Evolutionary conservation across 2,113 vertebrate species (phyloP).

Genomic region (Eolophus roseicapilla): DNA sequence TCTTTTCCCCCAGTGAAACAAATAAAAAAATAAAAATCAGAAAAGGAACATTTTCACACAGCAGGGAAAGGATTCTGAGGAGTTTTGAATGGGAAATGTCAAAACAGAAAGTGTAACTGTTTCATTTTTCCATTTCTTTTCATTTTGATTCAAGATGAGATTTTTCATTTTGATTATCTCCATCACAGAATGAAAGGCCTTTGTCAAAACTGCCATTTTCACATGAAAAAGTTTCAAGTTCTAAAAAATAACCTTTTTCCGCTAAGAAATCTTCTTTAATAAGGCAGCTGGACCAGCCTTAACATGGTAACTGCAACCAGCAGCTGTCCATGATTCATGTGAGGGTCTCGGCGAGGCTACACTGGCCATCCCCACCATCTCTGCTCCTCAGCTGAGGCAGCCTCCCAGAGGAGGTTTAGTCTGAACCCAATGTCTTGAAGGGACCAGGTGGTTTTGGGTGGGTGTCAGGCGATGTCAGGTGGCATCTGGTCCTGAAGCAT

Average conservation of each 20-base stretch:
- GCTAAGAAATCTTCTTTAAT: not conserved
- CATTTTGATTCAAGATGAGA: conserved; percentile 38
- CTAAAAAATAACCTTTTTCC: conserved; percentile 53
- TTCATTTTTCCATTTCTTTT: conserved; percentile 54
- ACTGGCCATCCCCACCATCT: fast-evolving
- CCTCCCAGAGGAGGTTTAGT: not conserved
- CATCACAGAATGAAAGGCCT: conserved; percentile 49
- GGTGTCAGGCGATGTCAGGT: not conserved
- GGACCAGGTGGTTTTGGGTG: not conserved
- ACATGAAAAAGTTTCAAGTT: conserved; percentile 47
- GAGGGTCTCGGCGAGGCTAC: not conserved
- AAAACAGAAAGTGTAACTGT: conserved; percentile 62
- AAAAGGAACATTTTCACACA: conserved; percentile 62
- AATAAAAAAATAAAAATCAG: conserved; percentile 15
- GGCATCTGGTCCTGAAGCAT: fast-evolving
- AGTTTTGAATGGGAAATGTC: conserved; percentile 66
- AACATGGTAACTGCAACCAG: not conserved
- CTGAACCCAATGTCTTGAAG: not conserved
- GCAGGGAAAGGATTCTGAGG: conserved; percentile 44
- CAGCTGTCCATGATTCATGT: not conserved
- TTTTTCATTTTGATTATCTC: conserved; percentile 63
- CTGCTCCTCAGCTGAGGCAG: not conserved
- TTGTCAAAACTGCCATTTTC: conserved; percentile 63
- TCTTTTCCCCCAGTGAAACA: not conserved
- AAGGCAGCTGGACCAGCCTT: not conserved